Conservation (phyloP, 2,113 vertebrate species). For the Microtus richardsoni region DNA sequence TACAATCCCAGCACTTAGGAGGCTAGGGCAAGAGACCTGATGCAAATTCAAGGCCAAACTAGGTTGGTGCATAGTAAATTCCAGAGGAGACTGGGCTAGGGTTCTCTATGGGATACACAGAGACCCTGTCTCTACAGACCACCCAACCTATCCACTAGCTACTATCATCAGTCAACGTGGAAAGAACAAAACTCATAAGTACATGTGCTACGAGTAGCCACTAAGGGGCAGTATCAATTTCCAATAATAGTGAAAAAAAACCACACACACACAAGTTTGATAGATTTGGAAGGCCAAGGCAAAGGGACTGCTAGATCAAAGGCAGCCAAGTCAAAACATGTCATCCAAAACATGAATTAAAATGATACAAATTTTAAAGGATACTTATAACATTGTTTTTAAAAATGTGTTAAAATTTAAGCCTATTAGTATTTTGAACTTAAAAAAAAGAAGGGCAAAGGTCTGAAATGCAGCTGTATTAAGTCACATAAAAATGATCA, state of each 20-base stretch:
- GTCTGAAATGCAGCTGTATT: slow-evolving; percentile 7
- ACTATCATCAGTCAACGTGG: neutral
- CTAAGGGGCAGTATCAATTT: slow-evolving; percentile 81
- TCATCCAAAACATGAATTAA: slow-evolving; percentile 39
- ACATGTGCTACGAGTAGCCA: slow-evolving; percentile 36
- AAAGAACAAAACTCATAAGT: slow-evolving; percentile 36
- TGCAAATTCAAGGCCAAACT: neutral
- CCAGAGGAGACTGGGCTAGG: neutral
- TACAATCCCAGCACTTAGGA: neutral
- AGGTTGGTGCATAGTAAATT: neutral
- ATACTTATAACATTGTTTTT: slow-evolving; percentile 12
- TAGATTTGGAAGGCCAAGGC: neutral
- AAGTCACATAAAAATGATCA: slow-evolving; percentile 45
- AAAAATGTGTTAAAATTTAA: slow-evolving; percentile 38
- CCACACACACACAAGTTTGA: neutral
- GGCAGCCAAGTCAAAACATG: neutral
- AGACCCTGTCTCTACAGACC: neutral
- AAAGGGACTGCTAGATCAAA: neutral
- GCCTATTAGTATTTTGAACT: slow-evolving; percentile 22
- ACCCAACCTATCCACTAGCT: neutral
- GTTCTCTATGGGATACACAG: neutral
- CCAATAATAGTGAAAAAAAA: slow-evolving; percentile 45
- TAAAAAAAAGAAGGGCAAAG: slow-evolving; percentile 22
- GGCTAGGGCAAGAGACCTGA: neutral
- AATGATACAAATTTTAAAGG: slow-evolving; percentile 47